phyloP scores from a whole-genome alignment of 2,113 vertebrate species.

The Neotoma lepida region DNA sequence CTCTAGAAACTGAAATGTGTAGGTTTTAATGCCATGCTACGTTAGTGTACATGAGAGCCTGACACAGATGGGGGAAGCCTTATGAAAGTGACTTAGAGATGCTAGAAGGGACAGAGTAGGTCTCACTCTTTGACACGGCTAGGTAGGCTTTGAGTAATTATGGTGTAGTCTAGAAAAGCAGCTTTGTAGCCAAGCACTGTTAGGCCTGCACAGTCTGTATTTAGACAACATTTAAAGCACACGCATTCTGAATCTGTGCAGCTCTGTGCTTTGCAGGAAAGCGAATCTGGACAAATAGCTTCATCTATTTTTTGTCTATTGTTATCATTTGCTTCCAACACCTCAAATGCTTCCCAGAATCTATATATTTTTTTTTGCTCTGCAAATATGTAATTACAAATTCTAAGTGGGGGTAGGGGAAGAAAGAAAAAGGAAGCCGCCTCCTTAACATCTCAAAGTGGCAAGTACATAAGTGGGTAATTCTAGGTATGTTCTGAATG shows the following conservation, averaged over 20 bases:
- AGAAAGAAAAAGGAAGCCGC: conserved; percentile 34
- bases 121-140: neutral
- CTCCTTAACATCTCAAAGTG: conserved; percentile 46
- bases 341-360: conserved; percentile 61
- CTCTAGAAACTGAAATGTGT: conserved; percentile 56
- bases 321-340: conserved; percentile 72
- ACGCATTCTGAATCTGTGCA: conserved; percentile 65
- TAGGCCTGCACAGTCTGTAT: conserved; percentile 72
- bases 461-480: conserved; percentile 39
- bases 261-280: conserved; percentile 67
- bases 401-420: conserved; percentile 39
- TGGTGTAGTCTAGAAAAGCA: conserved; percentile 56
- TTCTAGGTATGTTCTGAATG: conserved; percentile 52
- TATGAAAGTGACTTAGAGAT: conserved; percentile 9
- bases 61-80: neutral
- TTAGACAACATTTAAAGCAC: conserved; percentile 78
- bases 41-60: conserved; percentile 22
- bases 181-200: conserved; percentile 73
- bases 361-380: conserved; percentile 47
- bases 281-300: conserved; percentile 76
- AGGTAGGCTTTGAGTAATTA: conserved; percentile 62
- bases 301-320: conserved; percentile 49
- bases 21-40: conserved; percentile 53
- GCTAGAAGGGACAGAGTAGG: neutral
- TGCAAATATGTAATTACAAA: conserved; percentile 66